Evolutionary conservation across 2,113 vertebrate genomes (phyloP), one percentile per base, ranked within the genome.

Genomic region (Pterocles burchelli): DNA sequence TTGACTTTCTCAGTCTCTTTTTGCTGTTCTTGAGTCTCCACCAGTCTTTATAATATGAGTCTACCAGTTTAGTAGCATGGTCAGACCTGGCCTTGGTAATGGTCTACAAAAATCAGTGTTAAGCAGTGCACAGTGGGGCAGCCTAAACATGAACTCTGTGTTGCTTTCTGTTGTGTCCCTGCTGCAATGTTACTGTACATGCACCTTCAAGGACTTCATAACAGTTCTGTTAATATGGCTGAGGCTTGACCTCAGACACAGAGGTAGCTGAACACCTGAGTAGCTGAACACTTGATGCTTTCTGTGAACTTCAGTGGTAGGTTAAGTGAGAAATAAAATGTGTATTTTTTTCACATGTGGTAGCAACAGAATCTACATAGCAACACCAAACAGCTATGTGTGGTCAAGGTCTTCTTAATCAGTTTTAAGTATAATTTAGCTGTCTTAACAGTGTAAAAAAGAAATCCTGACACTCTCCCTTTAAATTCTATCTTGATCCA

Each of bases 311-410:
- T 79, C 86, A 96, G 92, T 87, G 36, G 57, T 72, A 89, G 66
- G 45, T 78, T 88, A 76, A 94, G 28, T 78, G 59, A 77, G 29
- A 80, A 72, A 63, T 59, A 82, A 67, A 95, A 66, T 55, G 48
- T 59, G 48, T 8, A 6, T 24, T 83, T 80, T 74, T 80, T 91
- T 68, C 67, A 52, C 21, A 6, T 75, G 57, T 91, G 52, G 18
- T 93, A 89, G 76, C 52, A 93, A 87, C 74, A 62, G 75, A 91
- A 78, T 80, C 76, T 96, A 85, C 94, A 61, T 93, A 89, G 83
- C 86, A 95, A 94, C 84, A 83, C 34, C 33, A 79, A 92, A 62
- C 76, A 94, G 22, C 91, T 95, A 55, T 91, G 66, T 77, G 66
- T 70, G 41, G 21, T 93, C 48, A 75, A 65, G 55, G 61, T 67